A percentile compares a stretch with the other conserved stretches of the same genome.
These are phyloP conservation scores for Peromyscus nudipes DNA, from an alignment of 2,797 vertebrate species.

Conservation along the genomic window DNA sequence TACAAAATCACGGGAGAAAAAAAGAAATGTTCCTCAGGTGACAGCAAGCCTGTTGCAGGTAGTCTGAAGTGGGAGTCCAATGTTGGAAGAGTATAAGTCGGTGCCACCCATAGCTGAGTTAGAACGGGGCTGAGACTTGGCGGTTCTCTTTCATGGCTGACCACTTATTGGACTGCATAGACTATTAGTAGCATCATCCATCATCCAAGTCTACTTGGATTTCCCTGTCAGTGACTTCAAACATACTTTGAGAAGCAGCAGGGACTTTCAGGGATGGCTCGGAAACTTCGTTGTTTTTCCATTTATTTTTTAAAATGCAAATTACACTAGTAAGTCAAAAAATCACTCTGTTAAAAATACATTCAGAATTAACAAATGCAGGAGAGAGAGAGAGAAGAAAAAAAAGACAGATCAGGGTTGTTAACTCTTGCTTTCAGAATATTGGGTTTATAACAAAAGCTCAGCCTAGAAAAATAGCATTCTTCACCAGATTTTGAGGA, in stretches of 20 bases:
- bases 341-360: slow-evolving; percentile 93
- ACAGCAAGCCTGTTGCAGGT: slow-evolving; percentile 74
- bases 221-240: slow-evolving; percentile 72
- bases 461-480: slow-evolving; percentile 93
- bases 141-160: slow-evolving; percentile 84
- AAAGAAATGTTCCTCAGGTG: slow-evolving; percentile 68
- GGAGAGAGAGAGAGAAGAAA: slow-evolving; percentile 79
- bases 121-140: slow-evolving; percentile 84
- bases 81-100: slow-evolving; percentile 83
- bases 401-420: slow-evolving; percentile 88
- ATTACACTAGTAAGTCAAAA: slow-evolving; percentile 93
- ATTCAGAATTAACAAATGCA: slow-evolving; percentile 92
- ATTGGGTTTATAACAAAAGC: slow-evolving; percentile 91
- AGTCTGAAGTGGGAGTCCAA: slow-evolving; percentile 70
- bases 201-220: slow-evolving; percentile 81
- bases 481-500: slow-evolving; percentile 91
- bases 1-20: slow-evolving; percentile 17
- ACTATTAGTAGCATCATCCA: slow-evolving; percentile 20
- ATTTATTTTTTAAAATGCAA: slow-evolving; percentile 92
- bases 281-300: slow-evolving; percentile 88
- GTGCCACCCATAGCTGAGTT: slow-evolving; percentile 81
- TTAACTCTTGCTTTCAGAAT: slow-evolving; percentile 89
- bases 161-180: slow-evolving; percentile 66
- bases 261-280: slow-evolving; percentile 85
- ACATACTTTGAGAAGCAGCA: slow-evolving; percentile 77